A percentile compares a stretch with the other conserved stretches of the same genome.
Conservation (phyloP, 2,113 vertebrate species). For the Pogona vitticeps region DNA sequence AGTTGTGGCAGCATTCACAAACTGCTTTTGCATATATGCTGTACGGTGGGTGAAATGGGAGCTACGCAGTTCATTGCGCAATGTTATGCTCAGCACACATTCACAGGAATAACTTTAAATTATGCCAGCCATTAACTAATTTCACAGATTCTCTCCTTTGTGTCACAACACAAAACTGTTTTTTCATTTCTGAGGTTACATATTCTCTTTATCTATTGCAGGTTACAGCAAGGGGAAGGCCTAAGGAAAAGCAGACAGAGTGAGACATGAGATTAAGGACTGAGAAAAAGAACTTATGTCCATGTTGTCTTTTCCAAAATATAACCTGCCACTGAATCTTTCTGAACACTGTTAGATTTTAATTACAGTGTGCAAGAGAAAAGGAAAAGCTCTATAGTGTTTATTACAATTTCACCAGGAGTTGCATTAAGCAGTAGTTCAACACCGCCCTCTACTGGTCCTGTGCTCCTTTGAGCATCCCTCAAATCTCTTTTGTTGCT, state of each 20-base stretch:
- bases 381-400: neutral
- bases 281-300: neutral
- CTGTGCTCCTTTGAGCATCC: neutral
- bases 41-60: too few species aligned
- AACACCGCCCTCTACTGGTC: slow-evolving; percentile 62
- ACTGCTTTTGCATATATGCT: too few species aligned
- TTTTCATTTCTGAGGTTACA: neutral
- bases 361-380: slow-evolving; percentile 17
- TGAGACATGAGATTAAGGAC: neutral
- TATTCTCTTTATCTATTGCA: neutral
- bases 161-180: neutral
- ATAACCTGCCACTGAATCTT: neutral
- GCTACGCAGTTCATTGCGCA: too few species aligned
- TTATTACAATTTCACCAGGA: neutral
- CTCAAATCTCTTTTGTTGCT: slow-evolving; percentile 10
- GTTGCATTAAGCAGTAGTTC: neutral
- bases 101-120: too few species aligned
- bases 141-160: neutral
- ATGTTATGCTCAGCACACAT: too few species aligned
- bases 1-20: too few species aligned
- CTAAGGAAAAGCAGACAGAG: neutral
- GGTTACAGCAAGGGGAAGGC: neutral
- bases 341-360: slow-evolving; percentile 23
- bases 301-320: slow-evolving; percentile 15
- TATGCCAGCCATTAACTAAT: neutral